Base-by-base conservation (phyloP, 2,113 vertebrate genomes). In the Erythrocercus mccallii region DNA sequence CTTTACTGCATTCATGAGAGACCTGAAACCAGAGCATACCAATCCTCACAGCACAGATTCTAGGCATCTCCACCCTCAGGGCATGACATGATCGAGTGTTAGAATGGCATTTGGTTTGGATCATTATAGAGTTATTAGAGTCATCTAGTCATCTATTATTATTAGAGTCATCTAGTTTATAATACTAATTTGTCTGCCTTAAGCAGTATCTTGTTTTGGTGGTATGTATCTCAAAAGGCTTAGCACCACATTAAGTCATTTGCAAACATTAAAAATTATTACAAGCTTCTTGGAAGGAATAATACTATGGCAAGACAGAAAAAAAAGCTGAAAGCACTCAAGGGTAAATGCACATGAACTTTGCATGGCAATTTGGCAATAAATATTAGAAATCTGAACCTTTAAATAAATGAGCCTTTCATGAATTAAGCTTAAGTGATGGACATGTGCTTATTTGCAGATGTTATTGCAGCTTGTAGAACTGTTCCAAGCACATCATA, bases 241-340 rank as follows among this genome's bases (percentile, higher is more conserved):
- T 91, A 95, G 64, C 84, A 92, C 45, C 33, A 72, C 61, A 56
- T 76, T 58, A 92, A 93, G 77, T 78, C 20, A 92, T 88, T 88
- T 95, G 33, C 71, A 73, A 94, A 92, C n/a, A 37, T 30, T 47
- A 80, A 79, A 66, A 86, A 54, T 65, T 66, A 23, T 27, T 79
- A 60, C 23, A 42, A 76, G 57, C 18, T 69, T 60, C 27, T 42
- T 57, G 56, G 53, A 87, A 91, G 31, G 45, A 81, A 88, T n/a
- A 72, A 21, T 38, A 51, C 61, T 48, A 72, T 10, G 9, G 25
- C 27, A 73, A 83, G 30, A 61, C 10, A 58, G 47, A 23, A 53
- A 50, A 57, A 54, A 45, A 23, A 78, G 31, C 25, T 87, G 65
- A 79, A 90, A 85, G 37, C 53, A 87, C 53, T 44, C 48, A 51